These are phyloP conservation scores for Nematostella vectensis DNA, from an alignment of 92 coral and sea anemone genomes.

Conservation along the genomic window DNA sequence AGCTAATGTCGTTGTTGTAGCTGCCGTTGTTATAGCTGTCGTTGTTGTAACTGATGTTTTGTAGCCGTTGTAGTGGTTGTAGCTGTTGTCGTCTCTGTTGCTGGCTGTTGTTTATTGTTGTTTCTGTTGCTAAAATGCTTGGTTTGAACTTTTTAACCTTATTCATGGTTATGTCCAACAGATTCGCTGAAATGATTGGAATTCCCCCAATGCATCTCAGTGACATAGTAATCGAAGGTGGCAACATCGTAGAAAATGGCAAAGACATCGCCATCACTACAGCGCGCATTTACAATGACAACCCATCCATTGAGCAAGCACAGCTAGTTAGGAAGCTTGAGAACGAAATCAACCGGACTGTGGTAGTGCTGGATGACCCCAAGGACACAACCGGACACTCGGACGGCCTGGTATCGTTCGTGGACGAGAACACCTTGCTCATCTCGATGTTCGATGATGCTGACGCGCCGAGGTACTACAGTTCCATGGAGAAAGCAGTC, in stretches of 20 bases:
- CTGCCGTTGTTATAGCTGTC: too few species aligned
- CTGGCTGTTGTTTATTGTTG: too few species aligned
- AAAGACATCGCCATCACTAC: constrained; percentile 40
- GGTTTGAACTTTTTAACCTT: too few species aligned
- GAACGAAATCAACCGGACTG: constrained; percentile 30
- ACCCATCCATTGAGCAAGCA: constrained; percentile 9
- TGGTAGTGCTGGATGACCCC: constrained; percentile 53
- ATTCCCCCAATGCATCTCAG: constrained; percentile 32
- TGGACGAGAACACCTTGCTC: constrained; percentile 47
- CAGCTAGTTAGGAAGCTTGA: constrained; percentile 29
- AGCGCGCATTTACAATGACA: constrained; percentile 38
- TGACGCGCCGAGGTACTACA: constrained; percentile 29
- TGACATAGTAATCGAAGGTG: constrained; percentile 44
- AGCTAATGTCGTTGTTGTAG: too few species aligned
- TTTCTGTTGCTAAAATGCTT: too few species aligned
- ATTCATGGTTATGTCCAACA: constrained; percentile 20
- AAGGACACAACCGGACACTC: constrained; percentile 69
- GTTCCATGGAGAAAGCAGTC: constrained; percentile 38
- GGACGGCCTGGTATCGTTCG: constrained; percentile 64
- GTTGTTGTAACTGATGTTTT: too few species aligned
- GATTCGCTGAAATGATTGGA: constrained; percentile 38
- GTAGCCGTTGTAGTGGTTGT: too few species aligned
- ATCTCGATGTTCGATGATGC: constrained; percentile 34
- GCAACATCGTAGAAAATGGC: constrained; percentile 64
- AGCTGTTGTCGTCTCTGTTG: too few species aligned